Conservation (phyloP, 2,797 vertebrate species). For the Channa striata region DNA sequence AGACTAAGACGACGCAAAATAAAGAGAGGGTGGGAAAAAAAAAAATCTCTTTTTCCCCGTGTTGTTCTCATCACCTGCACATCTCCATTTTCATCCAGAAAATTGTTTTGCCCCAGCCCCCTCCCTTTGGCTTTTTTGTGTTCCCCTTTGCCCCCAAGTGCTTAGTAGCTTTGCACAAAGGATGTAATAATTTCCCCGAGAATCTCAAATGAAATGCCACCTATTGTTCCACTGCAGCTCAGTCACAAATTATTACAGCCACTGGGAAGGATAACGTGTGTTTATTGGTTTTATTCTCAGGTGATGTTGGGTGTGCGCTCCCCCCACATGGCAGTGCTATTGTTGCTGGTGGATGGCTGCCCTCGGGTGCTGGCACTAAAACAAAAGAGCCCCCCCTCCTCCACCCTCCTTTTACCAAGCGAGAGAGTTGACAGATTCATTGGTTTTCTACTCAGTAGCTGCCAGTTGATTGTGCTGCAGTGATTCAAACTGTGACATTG, state of each 20-base stretch:
- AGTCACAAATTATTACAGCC: constrained; percentile 43
- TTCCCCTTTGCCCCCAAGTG: constrained; percentile 3
- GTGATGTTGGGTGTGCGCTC: constrained; percentile 36
- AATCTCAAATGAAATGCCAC: constrained; percentile 48
- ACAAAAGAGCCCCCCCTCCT: constrained; percentile 49
- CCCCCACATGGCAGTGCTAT: constrained; percentile 51
- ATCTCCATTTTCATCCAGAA: constrained; percentile 49
- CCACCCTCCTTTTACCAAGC: constrained; percentile 28
- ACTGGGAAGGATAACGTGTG: constrained; percentile 32
- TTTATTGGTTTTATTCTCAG: constrained; percentile 52
- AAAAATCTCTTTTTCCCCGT: constrained; percentile 8
- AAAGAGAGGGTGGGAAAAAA: constrained; percentile 14
- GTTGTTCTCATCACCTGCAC: constrained; percentile 44
- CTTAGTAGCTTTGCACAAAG: constrained; percentile 29
- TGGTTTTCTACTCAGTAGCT: constrained; percentile 70
- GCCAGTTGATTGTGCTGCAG: constrained; percentile 74
- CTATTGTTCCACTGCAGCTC: constrained; percentile 53
- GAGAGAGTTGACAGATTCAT: constrained; percentile 68
- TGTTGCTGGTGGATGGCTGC: constrained; percentile 54
- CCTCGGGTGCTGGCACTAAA: constrained; percentile 65
- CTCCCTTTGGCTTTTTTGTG: background rate
- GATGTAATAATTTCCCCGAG: constrained; percentile 33
- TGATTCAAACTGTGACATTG: constrained; percentile 78
- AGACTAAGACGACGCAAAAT: constrained; percentile 53
- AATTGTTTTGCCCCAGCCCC: background rate